These are phyloP conservation scores for Onychomys arenicola DNA, from an alignment of 2,797 vertebrate genomes.

Conservation along the genomic window DNA sequence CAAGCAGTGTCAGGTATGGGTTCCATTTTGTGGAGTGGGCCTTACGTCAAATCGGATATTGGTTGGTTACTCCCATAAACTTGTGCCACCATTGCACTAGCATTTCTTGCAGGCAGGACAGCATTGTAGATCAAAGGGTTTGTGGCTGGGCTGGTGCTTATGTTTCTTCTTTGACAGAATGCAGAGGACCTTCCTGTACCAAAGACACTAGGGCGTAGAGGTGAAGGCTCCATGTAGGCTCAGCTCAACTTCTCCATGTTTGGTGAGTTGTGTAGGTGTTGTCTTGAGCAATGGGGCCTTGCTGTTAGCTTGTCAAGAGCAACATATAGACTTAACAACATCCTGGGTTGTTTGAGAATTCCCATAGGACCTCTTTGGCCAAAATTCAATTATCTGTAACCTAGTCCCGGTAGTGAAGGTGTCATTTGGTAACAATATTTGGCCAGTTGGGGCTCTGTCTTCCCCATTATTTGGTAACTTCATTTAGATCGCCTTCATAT, in stretches of 20 bases:
- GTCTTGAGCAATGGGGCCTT: not conserved
- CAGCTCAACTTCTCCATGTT: not conserved
- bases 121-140: not conserved
- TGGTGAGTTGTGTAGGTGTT: not conserved
- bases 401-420: not conserved
- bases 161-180: not conserved
- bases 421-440: not conserved
- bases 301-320: not conserved
- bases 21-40: not conserved
- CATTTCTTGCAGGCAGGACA: not conserved
- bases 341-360: not conserved
- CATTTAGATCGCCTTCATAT: not conserved
- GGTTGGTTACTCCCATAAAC: not conserved
- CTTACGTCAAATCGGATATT: not conserved
- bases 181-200: not conserved
- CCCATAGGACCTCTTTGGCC: not conserved
- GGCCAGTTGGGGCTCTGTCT: not conserved
- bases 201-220: not conserved
- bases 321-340: not conserved
- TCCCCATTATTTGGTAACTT: not conserved
- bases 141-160: not conserved
- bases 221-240: not conserved
- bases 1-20: no score
- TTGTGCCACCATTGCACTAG: not conserved
- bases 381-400: not conserved